These are phyloP conservation scores for Sipha maydis DNA, from an alignment of 2,888 invertebrate genomes.

Conservation along the genomic window DNA sequence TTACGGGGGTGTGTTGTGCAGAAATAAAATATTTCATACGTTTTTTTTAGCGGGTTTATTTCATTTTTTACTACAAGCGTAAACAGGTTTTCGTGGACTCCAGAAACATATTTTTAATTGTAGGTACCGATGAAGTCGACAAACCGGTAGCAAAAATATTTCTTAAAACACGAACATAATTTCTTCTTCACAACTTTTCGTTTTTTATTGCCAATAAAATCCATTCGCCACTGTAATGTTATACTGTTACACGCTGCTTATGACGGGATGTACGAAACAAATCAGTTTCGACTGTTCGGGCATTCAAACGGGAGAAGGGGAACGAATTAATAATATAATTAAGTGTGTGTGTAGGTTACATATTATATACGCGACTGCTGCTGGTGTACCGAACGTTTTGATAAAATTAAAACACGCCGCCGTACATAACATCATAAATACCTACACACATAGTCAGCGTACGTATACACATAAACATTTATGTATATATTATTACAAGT, in stretches of 20 bases:
- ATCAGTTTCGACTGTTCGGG: not conserved
- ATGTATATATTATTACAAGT: slow-evolving; percentile 13
- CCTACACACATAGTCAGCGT: not conserved
- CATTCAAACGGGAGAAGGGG: not conserved
- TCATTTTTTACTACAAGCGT: not conserved
- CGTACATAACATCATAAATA: not conserved
- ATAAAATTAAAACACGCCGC: not conserved
- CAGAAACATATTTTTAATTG: not conserved
- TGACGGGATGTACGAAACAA: not conserved
- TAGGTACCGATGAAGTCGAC: not conserved
- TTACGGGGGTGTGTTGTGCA: not conserved
- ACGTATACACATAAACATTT: not conserved
- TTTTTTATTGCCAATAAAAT: slow-evolving; percentile 30
- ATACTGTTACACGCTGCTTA: not conserved
- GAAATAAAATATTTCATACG: not conserved
- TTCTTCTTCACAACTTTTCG: not conserved
- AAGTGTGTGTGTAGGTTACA: too few species aligned
- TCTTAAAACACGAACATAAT: slow-evolving; percentile 15
- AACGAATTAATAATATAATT: too few species aligned
- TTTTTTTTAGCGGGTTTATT: too few species aligned
- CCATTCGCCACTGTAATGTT: not conserved
- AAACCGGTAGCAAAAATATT: slow-evolving; percentile 45
- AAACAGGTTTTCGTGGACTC: slow-evolving; percentile 18
- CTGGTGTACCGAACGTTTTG: not conserved
- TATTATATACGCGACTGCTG: too few species aligned